Percentiles rank a stretch among this genome's conserved stretches.
phyloP scores from a whole-genome alignment of 2,113 vertebrate species.

The Silurus asotus region DNA sequence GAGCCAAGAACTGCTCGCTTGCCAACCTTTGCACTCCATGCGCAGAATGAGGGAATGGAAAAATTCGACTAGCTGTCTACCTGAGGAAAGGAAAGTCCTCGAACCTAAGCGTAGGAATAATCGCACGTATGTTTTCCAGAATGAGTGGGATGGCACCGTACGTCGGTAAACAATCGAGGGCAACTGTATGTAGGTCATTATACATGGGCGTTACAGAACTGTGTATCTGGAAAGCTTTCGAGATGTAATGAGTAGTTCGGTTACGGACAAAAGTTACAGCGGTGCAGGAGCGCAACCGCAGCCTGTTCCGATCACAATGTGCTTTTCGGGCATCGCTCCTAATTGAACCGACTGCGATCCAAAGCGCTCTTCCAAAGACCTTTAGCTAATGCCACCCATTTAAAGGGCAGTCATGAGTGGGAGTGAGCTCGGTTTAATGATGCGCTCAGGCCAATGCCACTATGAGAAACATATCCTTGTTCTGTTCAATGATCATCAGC shows the following conservation, averaged over 20 bases:
- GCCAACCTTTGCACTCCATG: conserved; percentile 84
- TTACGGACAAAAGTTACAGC: conserved; percentile 3
- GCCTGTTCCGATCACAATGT: conserved; percentile 39
- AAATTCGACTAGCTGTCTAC: conserved; percentile 71
- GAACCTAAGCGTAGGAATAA: not conserved
- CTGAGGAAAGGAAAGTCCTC: conserved; percentile 78
- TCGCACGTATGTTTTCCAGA: not conserved
- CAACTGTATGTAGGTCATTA: not conserved
- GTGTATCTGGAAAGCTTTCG: not conserved
- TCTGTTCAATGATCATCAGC: not conserved
- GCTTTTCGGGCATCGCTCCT: conserved; percentile 58
- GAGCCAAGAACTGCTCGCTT: conserved; percentile 90
- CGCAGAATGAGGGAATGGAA: conserved; percentile 74
- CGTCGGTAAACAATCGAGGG: not conserved
- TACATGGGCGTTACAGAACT: not conserved
- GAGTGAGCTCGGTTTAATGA: conserved; percentile 28
- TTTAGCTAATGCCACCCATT: conserved; percentile 49
- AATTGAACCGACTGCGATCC: conserved; percentile 50
- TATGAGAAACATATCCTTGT: conserved; percentile 20
- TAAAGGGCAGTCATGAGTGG: conserved; percentile 50
- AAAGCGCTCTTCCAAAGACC: conserved; percentile 46
- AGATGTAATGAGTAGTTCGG: conserved; percentile 1
- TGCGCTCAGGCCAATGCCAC: conserved; percentile 17
- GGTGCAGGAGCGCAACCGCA: conserved; percentile 16
- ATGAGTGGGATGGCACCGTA: not conserved